Evolutionary conservation across 2,888 invertebrate species (phyloP).

Genomic region (Tuta absoluta): DNA sequence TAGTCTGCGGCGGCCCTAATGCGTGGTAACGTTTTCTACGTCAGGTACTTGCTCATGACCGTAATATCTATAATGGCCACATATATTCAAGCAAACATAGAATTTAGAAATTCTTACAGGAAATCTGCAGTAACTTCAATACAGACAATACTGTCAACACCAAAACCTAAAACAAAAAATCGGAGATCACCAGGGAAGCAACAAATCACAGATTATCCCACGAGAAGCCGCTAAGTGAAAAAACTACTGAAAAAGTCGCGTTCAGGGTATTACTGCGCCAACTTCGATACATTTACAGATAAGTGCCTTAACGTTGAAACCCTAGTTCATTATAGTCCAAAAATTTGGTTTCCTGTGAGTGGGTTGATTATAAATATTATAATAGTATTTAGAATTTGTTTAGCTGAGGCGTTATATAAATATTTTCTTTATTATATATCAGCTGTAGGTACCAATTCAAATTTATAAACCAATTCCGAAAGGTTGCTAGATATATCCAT

Average conservation of each 20-base stretch:
- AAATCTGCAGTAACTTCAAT: background rate
- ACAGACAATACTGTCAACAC: background rate
- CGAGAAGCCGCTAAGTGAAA: conserved; percentile 24
- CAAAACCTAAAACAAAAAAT: conserved; percentile 2
- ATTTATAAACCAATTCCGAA: no score
- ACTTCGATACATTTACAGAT: conserved; percentile 25
- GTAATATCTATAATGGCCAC: no score
- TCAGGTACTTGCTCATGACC: no score
- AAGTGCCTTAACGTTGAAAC: conserved; percentile 16
- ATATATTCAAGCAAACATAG: no score
- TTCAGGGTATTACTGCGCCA: conserved; percentile 17
- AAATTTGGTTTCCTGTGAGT: background rate
- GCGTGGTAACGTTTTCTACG: no score
- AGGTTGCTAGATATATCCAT: no score
- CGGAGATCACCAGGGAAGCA: conserved; percentile 21
- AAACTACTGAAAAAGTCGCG: conserved; percentile 23
- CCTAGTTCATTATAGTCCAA: background rate
- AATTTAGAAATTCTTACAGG: background rate
- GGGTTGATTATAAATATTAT: no score
- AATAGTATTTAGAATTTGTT: no score
- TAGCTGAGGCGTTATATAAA: no score
- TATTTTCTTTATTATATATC: no score
- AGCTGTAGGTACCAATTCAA: no score
- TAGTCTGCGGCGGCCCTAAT: no score
- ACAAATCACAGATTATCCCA: conserved; percentile 30